Evolutionary conservation across 2,888 invertebrate genomes (phyloP).

Genomic region (Corythucha ciliata): DNA sequence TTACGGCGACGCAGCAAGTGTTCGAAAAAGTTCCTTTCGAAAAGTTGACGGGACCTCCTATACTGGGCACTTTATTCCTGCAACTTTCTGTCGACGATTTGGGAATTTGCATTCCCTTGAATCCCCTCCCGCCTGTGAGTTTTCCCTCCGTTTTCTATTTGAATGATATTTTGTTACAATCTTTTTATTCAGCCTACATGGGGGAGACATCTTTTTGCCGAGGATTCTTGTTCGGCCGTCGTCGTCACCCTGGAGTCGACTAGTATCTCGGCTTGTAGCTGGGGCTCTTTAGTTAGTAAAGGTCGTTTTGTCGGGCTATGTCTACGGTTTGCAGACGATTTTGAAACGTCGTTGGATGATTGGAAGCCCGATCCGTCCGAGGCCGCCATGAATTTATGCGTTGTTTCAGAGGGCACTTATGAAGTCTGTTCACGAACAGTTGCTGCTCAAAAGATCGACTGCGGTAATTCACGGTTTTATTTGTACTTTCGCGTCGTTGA

Average conservation of each 20-base stretch:
- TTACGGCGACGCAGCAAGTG: slow-evolving; percentile 63
- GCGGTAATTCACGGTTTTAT: slow-evolving; percentile 49
- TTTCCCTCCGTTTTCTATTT: neutral
- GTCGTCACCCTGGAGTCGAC: slow-evolving; percentile 94
- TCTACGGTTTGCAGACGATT: slow-evolving; percentile 92
- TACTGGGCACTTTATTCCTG: slow-evolving; percentile 80
- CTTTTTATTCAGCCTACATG: slow-evolving; percentile 46
- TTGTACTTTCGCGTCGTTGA: neutral
- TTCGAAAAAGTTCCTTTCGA: slow-evolving; percentile 70
- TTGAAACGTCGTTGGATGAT: slow-evolving; percentile 91
- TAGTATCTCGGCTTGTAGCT: slow-evolving; percentile 90
- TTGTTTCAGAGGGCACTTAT: slow-evolving; percentile 98
- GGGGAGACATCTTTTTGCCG: slow-evolving; percentile 54
- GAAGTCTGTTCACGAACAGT: slow-evolving; percentile 87
- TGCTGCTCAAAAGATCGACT: slow-evolving; percentile 68
- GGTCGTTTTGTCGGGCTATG: slow-evolving; percentile 79
- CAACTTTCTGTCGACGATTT: slow-evolving; percentile 93
- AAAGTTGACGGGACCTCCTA: slow-evolving; percentile 65
- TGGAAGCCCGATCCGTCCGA: slow-evolving; percentile 77
- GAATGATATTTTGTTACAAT: neutral
- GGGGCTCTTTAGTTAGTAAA: slow-evolving; percentile 90
- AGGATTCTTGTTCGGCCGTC: slow-evolving; percentile 81
- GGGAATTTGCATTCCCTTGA: slow-evolving; percentile 88
- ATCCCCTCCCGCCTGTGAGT: slow-evolving; percentile 62
- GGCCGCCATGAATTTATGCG: slow-evolving; percentile 74